Percentiles rank a stretch among this genome's conserved stretches.
phyloP scores from a whole-genome alignment of 64 coral and sea anemone genomes.

The Actinia equina region DNA sequence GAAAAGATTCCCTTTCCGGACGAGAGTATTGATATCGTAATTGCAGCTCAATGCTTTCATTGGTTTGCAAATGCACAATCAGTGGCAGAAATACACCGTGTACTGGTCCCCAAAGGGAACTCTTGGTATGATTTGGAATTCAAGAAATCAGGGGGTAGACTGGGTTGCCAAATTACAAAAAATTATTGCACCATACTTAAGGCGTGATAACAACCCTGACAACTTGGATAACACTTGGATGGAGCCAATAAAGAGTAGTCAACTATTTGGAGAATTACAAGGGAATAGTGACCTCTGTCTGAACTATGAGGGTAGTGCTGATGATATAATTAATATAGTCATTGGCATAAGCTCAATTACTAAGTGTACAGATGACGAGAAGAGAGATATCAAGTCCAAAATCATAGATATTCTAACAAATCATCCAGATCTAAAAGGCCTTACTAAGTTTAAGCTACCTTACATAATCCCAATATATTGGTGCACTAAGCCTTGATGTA shows the following conservation, averaged over 20 bases:
- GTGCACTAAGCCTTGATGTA: slow-evolving; percentile 43
- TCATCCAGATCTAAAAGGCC: slow-evolving; percentile 59
- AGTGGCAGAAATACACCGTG: slow-evolving; percentile 75
- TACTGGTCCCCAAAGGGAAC: slow-evolving; percentile 67
- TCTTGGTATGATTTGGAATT: slow-evolving; percentile 80
- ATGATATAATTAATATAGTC: slow-evolving; percentile 31
- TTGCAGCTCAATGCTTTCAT: slow-evolving; percentile 81
- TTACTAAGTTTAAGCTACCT: slow-evolving; percentile 34
- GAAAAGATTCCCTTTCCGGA: slow-evolving; percentile 64
- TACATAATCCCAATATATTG: slow-evolving; percentile 49
- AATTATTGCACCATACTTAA: slow-evolving; percentile 19
- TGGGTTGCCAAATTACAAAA: slow-evolving; percentile 73
- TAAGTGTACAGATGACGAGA: slow-evolving; percentile 51
- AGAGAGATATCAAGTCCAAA: slow-evolving; percentile 12
- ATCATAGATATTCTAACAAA: slow-evolving; percentile 34
- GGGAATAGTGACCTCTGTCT: not conserved
- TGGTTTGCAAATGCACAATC: slow-evolving; percentile 75
- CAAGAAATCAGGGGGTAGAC: slow-evolving; percentile 44
- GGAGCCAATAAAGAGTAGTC: not conserved
- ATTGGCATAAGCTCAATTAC: slow-evolving; percentile 55
- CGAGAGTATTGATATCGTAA: slow-evolving; percentile 42
- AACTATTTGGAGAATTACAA: not conserved
- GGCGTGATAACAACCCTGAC: slow-evolving; percentile 1
- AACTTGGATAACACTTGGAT: slow-evolving; percentile 19
- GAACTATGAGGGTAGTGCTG: not conserved